Conservation (phyloP, 2,888 invertebrate species). For the Xylocampa areola region DNA sequence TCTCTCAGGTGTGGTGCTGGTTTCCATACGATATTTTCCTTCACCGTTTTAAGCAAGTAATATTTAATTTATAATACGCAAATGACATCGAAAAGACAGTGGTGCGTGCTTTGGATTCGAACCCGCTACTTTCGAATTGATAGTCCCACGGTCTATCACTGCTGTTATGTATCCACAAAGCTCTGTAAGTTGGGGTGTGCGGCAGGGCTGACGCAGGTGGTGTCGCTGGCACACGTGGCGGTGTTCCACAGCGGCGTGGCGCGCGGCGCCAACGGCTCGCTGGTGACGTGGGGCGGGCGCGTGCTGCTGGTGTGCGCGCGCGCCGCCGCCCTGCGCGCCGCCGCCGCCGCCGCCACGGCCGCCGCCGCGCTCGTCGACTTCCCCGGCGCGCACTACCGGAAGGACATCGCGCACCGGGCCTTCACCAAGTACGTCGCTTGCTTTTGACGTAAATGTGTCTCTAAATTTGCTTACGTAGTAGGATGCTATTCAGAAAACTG, state of each 20-base stretch:
- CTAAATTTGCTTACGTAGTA: too few relatives aligned
- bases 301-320: conserved; percentile 95
- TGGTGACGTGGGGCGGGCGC: conserved; percentile 96
- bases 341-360: conserved; percentile 93
- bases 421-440: conserved; percentile 92
- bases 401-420: conserved; percentile 97
- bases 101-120: too few relatives aligned
- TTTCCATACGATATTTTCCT: too few relatives aligned
- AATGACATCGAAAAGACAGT: too few relatives aligned
- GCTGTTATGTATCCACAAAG: too few relatives aligned
- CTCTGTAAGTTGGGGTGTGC: too few relatives aligned
- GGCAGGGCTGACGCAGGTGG: conserved; percentile 90
- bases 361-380: conserved; percentile 94
- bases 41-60: too few relatives aligned
- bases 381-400: conserved; percentile 95
- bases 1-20: too few relatives aligned
- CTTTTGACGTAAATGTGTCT: not conserved
- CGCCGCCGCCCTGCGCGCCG: conserved; percentile 91
- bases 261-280: conserved; percentile 88
- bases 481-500: too few relatives aligned
- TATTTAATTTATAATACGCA: too few relatives aligned
- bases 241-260: conserved; percentile 97
- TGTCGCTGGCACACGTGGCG: conserved; percentile 85
- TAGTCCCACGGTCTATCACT: too few relatives aligned
- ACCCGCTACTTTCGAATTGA: too few relatives aligned